Percentiles rank a stretch among this genome's conserved stretches.
phyloP scores from a whole-genome alignment of 2,888 invertebrate genomes.

The Bugulina stolonifera region DNA sequence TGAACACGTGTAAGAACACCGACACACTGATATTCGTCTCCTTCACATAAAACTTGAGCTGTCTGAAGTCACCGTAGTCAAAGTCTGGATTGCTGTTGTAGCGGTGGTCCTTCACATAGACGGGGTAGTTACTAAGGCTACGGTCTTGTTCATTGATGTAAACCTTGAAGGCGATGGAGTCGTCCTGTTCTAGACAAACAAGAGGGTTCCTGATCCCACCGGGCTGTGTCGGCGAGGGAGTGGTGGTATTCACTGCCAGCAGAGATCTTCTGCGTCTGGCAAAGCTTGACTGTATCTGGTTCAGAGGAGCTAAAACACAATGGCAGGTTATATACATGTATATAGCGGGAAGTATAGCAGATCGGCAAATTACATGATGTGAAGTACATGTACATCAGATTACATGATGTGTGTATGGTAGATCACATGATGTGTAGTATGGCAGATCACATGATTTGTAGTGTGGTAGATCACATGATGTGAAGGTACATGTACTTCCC shows the following conservation, averaged over 20 bases:
- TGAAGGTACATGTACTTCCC: too few species aligned
- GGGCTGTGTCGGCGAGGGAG: not conserved
- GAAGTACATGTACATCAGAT: too few species aligned
- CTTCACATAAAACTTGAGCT: slow-evolving; percentile 40
- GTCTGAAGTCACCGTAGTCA: slow-evolving; percentile 47
- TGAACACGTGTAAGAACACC: slow-evolving; percentile 45
- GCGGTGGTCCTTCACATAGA: slow-evolving; percentile 45
- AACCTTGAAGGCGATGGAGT: slow-evolving; percentile 46
- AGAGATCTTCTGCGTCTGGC: slow-evolving; percentile 36
- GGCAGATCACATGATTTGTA: too few species aligned
- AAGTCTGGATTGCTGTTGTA: slow-evolving; percentile 47
- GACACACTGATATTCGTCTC: slow-evolving; percentile 45
- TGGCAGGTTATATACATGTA: not conserved
- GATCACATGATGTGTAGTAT: too few species aligned
- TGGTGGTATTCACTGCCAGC: slow-evolving; percentile 35
- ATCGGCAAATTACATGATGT: too few species aligned
- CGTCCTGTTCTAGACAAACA: slow-evolving; percentile 43
- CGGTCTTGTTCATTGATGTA: slow-evolving; percentile 40
- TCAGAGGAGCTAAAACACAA: slow-evolving; percentile 26
- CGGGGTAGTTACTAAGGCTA: slow-evolving; percentile 43
- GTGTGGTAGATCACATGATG: too few species aligned
- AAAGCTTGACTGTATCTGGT: slow-evolving; percentile 7
- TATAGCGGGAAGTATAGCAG: too few species aligned
- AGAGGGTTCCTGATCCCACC: slow-evolving; percentile 44
- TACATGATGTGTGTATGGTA: too few species aligned